Evolutionary conservation across 2,888 invertebrate species (phyloP), one percentile per base, ranked within the genome.

Genomic region (Dromius quadrimaculatus): DNA sequence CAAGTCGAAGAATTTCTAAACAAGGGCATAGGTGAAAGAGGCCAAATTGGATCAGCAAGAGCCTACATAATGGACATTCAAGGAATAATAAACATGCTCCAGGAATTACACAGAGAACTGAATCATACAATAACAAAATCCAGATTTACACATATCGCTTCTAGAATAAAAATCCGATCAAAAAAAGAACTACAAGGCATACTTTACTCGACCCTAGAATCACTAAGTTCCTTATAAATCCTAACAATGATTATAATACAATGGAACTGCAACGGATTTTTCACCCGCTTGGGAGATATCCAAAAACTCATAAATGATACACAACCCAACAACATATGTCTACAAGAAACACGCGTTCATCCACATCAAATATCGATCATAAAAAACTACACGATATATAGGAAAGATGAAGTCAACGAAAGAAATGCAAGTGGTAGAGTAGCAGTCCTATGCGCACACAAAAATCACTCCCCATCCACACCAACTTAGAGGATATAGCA

Each of bases 261-360:
- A 19, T 47, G 47, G 47, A 47, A 47, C 17, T 19, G 15, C 9
- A 47, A 47, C 47, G 47, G 17, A 9, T 47, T 8, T 47, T 47
- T 8, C 15, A 17, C 47, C 20, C 47, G 15, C n/a, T 5, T 47
- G 15, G 6, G 4, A 9, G 47, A 47, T 8, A 9, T 47, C 6
- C 6, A 47, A 15, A 13, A 19, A 15, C 5, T 47, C 2, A 47
- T 20, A 47, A 9, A 13, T 5, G 47, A 47, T 4, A 19, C 20
- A 2, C 20, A 19, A 13, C 20, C 3, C 47, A 17, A 2, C 3
- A 8, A 47, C 20, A 47, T 47, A 47, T 47, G 47, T 15, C 5
- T 47, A 15, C 47, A 47, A 47, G 47, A 47, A 47, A 19, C n/a
- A 9, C 4, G 47, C 2, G 6, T 47, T 5, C 47, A 47, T 17